Base-by-base conservation (phyloP, 2,888 invertebrate species). In the Eudasyphora cyanicolor region DNA sequence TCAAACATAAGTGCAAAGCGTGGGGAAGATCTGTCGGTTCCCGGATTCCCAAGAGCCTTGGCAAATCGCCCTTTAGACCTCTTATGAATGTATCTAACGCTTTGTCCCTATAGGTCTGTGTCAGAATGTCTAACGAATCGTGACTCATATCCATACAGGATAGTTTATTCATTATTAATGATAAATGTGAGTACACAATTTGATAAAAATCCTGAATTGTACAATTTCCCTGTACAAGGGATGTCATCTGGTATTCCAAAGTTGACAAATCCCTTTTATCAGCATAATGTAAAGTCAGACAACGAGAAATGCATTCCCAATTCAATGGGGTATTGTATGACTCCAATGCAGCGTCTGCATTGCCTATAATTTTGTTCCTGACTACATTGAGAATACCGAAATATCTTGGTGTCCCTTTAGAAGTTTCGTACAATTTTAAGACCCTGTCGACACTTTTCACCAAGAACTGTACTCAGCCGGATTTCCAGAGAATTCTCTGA, bases 181-280 rank as follows among this genome's bases (percentile, higher is more conserved):
- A 74, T 0, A 79, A 21, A 6, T 82, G 76, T 0, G 60, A 60
- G 27, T 79, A 76, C 6, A 82, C 79, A 12, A 27, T 6, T 45
- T 82, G 82, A 10, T 84, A 83, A 38, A 67, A 85, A 7, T 84
- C 83, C 8, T 82, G 75, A 5, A 82, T 67, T 0, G 74, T 60
- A 2, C 2, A 17, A 8, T 67, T 83, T 2, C 75, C 79, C 69
- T 85, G 83, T 6, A 75, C 71, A 21, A 83, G 17, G 0, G 76
- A 45, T 1, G 76, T 82, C 70, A 80, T 54, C 45, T 85, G 82
- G 21, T 82, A 83, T 35, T 85, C 83, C 17, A 71, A 67, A 1
- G 82, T 85, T 45, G 76, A 62, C n/a, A 83, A n/a, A 27, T 85
- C 77, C 17, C 51, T 19, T 8, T 84, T 82, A 27, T 86, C 81